A percentile compares a stretch with the other conserved stretches of the same genome.
phyloP scores from a whole-genome alignment of 2,113 vertebrate genomes.

The Antechinus stuartii region DNA sequence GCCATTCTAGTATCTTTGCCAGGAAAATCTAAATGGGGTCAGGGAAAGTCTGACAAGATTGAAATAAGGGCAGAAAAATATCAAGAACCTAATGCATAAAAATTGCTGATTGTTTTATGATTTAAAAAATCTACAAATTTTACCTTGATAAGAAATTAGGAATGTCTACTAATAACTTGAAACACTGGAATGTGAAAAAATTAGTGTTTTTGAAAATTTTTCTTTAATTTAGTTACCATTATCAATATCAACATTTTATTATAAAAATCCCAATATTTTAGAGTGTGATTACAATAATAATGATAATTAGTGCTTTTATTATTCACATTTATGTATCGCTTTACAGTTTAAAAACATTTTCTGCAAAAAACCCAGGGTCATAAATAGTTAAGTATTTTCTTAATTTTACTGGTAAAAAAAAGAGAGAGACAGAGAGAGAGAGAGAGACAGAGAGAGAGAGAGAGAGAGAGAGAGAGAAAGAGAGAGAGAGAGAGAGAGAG shows the following conservation, averaged over 20 bases:
- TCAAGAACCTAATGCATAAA: neutral
- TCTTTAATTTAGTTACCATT: neutral
- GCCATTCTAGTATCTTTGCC: neutral
- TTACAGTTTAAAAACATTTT: neutral
- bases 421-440: too few relatives aligned
- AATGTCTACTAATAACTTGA: neutral
- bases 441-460: too few relatives aligned
- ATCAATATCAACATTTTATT: neutral
- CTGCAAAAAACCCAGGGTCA: neutral
- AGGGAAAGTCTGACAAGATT: neutral
- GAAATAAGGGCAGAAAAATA: too few relatives aligned
- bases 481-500: too few relatives aligned
- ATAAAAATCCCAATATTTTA: neutral
- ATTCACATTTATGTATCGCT: neutral
- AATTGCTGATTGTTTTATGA: neutral
- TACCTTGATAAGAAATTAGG: neutral
- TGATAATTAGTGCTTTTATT: neutral
- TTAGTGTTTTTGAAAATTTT: neutral
- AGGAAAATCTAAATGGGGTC: neutral
- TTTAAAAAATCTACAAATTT: neutral
- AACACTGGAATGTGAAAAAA: neutral
- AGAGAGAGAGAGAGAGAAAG: too few relatives aligned
- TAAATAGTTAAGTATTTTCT: neutral
- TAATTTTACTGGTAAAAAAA: neutral
- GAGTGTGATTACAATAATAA: neutral